Base-by-base conservation (phyloP, 2,797 vertebrate genomes). In the Molossus alvarezi region DNA sequence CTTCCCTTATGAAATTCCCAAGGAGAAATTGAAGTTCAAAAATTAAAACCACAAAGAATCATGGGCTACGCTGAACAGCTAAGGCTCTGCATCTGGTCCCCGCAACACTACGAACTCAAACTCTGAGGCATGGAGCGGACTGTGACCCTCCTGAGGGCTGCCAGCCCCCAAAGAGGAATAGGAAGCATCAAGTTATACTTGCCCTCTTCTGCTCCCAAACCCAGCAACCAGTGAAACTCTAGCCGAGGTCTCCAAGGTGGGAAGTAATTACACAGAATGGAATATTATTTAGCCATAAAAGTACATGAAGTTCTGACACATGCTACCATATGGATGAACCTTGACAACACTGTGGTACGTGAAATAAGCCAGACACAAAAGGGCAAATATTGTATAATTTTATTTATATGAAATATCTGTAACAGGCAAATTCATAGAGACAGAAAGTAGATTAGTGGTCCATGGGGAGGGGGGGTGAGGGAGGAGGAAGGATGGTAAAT, bases 1-100 rank as follows among this genome's bases (percentile, higher is more conserved):
- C 33, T 84, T 77, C 27, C 14, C 17, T 73, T 75, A 55, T 83
- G 72, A 90, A 64, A 88, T 88, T 75, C 53, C n/a, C 53, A 69
- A 57, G 71, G 69, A 95, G 21, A 88, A 87, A 90, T 1, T 72
- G 25, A 53, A 80, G 14, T 86, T 71, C 75, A 94, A 57, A 90
- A 27, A 82, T n/a, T 10, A 65, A 88, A 85, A 13, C 21, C 41
- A n/a, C 53, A 41, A 79, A 79, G 53, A 90, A 75, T 25, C 8
- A 5, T 37, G 60, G 25, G 29, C 11, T 69, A 0, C 8, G 2
- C 65, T 29, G 72, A 80, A 33, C 12, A 14, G 17, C 48, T 8
- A 55, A 12, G 8, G 12, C 11, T 64, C 13, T 76, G 53, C 48
- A 55, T 5, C 15, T 1, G 67, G 37, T 6, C 2, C 7, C 48